A percentile compares a stretch with the other conserved stretches of the same genome.
These are phyloP conservation scores for Eptatretus atami DNA, from an alignment of 2,797 vertebrate genomes.

Conservation along the genomic window DNA sequence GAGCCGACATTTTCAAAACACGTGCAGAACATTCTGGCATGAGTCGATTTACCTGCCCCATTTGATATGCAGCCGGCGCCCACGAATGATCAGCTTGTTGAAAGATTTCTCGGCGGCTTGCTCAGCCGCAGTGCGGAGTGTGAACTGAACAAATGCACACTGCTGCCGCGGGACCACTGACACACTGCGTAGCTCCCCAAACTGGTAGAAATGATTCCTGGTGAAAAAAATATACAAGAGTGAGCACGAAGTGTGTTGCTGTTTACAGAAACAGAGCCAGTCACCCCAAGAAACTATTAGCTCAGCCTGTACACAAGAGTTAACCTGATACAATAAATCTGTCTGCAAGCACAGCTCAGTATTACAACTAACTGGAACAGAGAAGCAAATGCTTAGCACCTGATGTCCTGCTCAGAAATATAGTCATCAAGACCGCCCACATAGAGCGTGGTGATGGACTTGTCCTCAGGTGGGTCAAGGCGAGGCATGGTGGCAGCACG, in stretches of 20 bases:
- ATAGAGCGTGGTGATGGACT: constrained; percentile 69
- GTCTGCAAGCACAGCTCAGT: neutral
- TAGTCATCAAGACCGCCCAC: constrained; percentile 75
- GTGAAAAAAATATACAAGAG: too few species aligned
- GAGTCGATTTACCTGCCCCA: constrained; percentile 60
- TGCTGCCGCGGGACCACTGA: constrained; percentile 86
- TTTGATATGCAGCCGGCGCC: constrained; percentile 74
- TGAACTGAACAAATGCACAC: constrained; percentile 92
- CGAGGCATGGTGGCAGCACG: constrained; percentile 85
- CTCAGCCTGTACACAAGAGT: too few species aligned
- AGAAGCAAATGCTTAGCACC: constrained; percentile 16
- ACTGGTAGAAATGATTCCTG: constrained; percentile 93
- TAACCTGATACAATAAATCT: too few species aligned
- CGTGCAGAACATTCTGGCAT: too few species aligned
- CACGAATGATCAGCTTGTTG: constrained; percentile 85
- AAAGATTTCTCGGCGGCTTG: constrained; percentile 88
- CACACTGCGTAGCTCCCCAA: constrained; percentile 77
- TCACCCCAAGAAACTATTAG: too few species aligned
- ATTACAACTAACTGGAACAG: neutral
- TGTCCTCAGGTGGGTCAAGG: constrained; percentile 76
- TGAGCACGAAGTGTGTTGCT: too few species aligned
- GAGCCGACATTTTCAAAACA: too few species aligned
- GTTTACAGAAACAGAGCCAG: too few species aligned
- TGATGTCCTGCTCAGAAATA: constrained; percentile 67
- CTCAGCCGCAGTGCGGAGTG: constrained; percentile 55